phyloP scores from a whole-genome alignment of 2,797 vertebrate species.

The Choloepus didactylus region DNA sequence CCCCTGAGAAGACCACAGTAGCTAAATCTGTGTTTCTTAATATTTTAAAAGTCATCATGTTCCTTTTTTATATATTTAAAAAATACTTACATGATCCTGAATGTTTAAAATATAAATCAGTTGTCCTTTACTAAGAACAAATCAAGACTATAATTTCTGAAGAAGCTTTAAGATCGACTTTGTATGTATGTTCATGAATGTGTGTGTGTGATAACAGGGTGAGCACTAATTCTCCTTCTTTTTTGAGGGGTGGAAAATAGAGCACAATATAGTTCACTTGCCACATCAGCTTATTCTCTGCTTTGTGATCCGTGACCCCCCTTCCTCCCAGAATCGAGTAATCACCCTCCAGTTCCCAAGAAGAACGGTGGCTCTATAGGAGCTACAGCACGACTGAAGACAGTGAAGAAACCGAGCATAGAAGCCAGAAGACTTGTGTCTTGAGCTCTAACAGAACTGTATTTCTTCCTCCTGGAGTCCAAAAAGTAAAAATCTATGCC shows the following conservation, averaged over 20 bases:
- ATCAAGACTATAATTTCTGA: background rate
- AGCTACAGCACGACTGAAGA: background rate
- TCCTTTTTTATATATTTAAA: conserved; percentile 24
- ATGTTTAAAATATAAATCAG: conserved; percentile 38
- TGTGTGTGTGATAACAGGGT: background rate
- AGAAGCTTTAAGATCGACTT: background rate
- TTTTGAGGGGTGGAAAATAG: background rate
- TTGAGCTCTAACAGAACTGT: background rate
- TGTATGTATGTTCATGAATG: background rate
- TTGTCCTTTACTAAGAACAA: conserved; percentile 19
- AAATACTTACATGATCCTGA: background rate
- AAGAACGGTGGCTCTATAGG: accelerated
- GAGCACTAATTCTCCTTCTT: background rate
- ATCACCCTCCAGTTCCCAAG: background rate
- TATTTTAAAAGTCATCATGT: background rate
- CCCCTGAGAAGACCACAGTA: background rate
- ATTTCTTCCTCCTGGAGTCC: background rate
- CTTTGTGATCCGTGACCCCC: background rate
- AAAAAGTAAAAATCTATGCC: background rate
- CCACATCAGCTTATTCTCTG: background rate
- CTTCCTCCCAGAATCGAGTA: background rate
- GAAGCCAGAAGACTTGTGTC: background rate
- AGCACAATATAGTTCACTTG: background rate
- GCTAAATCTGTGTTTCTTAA: background rate
- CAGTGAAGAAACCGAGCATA: background rate